These are phyloP conservation scores for Megathymus violae DNA, from an alignment of 1,140 invertebrate genomes.

Conservation along the genomic window DNA sequence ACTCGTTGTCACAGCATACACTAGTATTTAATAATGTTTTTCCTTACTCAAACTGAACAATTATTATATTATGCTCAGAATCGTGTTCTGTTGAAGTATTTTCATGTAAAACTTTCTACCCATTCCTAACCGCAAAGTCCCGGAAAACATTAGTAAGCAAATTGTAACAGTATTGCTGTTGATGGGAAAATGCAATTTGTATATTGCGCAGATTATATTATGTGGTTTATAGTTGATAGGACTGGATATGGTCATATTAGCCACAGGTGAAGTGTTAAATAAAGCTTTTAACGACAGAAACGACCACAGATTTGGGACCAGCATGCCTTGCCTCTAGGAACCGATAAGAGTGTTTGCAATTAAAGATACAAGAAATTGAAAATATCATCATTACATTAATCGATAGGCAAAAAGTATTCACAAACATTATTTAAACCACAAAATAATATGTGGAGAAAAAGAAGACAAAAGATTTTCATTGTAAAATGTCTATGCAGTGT, in stretches of 20 bases:
- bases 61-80: neutral
- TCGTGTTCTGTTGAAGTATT: neutral
- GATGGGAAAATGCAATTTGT: conserved; percentile 22
- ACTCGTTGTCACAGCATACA: neutral
- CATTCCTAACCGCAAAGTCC: conserved; percentile 1
- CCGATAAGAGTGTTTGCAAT: conserved; percentile 10
- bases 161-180: conserved; percentile 2
- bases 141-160: neutral
- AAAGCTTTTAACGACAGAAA: conserved; percentile 15
- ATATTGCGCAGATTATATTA: conserved; percentile 22
- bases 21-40: neutral
- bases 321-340: conserved; percentile 14
- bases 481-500: too few species aligned
- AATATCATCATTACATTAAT: neutral
- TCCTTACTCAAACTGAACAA: neutral
- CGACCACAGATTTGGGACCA: neutral
- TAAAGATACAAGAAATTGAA: conserved; percentile 12
- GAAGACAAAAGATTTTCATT: too few species aligned
- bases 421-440: too few species aligned
- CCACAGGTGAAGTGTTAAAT: conserved; percentile 16
- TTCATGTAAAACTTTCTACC: neutral
- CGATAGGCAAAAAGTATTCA: neutral
- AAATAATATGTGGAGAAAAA: too few species aligned
- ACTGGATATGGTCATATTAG: conserved; percentile 28
- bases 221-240: conserved; percentile 21